phyloP scores from a whole-genome alignment of 2,113 vertebrate species.

The Lampris incognitus region DNA sequence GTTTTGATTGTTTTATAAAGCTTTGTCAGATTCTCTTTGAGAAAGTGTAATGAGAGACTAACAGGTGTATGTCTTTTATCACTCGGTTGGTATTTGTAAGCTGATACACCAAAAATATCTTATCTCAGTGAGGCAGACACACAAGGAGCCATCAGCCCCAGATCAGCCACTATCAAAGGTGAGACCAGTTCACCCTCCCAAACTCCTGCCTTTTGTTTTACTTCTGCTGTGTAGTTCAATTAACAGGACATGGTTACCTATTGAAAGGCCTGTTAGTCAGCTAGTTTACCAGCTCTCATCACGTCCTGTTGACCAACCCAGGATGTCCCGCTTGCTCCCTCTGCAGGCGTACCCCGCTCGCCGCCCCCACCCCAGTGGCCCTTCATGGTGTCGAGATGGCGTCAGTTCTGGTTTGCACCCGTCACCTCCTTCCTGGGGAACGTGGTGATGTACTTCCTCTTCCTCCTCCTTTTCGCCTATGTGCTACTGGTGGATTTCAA shows the following conservation, averaged over 20 bases:
- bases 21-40: no score
- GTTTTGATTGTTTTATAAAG: no score
- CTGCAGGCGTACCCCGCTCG: slow-evolving; percentile 32
- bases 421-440: slow-evolving; percentile 90
- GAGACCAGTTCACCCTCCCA: background rate
- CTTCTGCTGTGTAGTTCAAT: background rate
- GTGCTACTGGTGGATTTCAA: slow-evolving; percentile 87
- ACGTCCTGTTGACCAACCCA: background rate
- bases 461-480: slow-evolving; percentile 88
- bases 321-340: background rate
- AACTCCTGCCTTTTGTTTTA: background rate
- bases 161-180: slow-evolving; percentile 42
- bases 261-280: no score
- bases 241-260: no score
- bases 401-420: slow-evolving; percentile 89
- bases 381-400: slow-evolving; percentile 82
- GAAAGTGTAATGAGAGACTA: no score
- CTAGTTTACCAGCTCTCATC: no score
- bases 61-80: no score
- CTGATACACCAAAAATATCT: background rate
- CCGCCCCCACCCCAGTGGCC: slow-evolving; percentile 45
- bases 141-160: slow-evolving; percentile 25
- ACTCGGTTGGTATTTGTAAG: background rate
- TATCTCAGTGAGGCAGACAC: slow-evolving; percentile 57
- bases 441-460: slow-evolving; percentile 91